phyloP scores from a whole-genome alignment of 2,888 invertebrate genomes.

The Macrosoma leucophasiata region DNA sequence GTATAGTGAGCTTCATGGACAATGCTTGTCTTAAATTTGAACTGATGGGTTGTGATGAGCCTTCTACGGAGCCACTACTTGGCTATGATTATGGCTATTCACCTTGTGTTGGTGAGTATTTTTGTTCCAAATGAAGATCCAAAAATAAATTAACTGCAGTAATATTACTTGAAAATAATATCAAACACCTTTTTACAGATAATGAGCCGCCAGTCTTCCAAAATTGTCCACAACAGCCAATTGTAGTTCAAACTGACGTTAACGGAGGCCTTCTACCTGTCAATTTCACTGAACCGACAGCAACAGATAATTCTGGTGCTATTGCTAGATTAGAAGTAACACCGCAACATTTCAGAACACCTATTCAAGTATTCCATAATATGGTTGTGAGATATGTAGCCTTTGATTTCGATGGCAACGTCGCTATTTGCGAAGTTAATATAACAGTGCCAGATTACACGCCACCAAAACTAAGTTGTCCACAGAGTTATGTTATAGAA shows the following conservation, averaged over 20 bases:
- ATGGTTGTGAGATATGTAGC: conserved; percentile 96
- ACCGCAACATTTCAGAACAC: conserved; percentile 93
- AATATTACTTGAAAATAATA: conserved; percentile 1
- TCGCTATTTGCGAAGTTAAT: conserved; percentile 97
- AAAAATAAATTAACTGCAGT: neutral
- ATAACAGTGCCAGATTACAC: conserved; percentile 96
- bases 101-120: conserved; percentile 86
- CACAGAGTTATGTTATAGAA: conserved; percentile 95
- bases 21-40: conserved; percentile 97
- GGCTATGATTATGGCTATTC: conserved; percentile 96
- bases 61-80: conserved; percentile 85
- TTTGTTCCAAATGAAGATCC: neutral
- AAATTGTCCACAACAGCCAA: conserved; percentile 95
- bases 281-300: conserved; percentile 94
- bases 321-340: conserved; percentile 95
- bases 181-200: conserved; percentile 69
- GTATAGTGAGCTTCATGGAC: conserved; percentile 97
- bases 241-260: conserved; percentile 90
- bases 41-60: conserved; percentile 96
- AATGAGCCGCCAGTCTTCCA: conserved; percentile 98
- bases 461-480: conserved; percentile 92
- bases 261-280: conserved; percentile 93
- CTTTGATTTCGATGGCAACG: conserved; percentile 97
- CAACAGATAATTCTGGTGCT: conserved; percentile 96
- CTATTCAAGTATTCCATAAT: conserved; percentile 91